Percentiles rank a stretch among this genome's conserved stretches.
Conservation (phyloP, 64 coral and sea anemone species). For the Cladopsammia gracilis region DNA sequence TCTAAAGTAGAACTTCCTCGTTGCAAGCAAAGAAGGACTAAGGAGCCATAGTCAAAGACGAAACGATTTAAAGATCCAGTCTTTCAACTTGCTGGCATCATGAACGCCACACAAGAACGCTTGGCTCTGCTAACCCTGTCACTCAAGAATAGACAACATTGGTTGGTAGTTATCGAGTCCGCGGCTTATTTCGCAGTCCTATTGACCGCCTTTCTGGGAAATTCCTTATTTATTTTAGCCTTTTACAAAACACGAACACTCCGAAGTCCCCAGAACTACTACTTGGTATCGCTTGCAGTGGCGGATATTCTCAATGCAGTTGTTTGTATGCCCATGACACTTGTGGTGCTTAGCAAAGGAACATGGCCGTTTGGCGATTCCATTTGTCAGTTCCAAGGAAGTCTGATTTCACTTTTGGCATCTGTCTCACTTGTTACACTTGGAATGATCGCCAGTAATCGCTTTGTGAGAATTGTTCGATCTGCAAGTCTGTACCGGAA, state of each 20-base stretch:
- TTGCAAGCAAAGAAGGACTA: no score
- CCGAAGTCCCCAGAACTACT: background rate
- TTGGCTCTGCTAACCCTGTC: background rate
- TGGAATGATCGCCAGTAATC: constrained; percentile 29
- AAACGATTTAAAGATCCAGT: no score
- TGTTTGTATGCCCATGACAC: background rate
- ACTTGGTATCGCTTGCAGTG: background rate
- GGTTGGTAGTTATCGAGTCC: constrained; percentile 1
- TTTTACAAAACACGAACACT: background rate
- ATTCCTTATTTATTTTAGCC: background rate
- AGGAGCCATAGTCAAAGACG: no score
- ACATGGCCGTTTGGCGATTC: constrained; percentile 29
- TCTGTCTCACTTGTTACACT: constrained; percentile 16
- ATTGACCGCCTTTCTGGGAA: constrained; percentile 14
- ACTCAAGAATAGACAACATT: background rate
- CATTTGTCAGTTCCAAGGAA: constrained; percentile 53
- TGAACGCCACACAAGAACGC: background rate
- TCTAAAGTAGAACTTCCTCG: no score
- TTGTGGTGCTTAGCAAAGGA: background rate
- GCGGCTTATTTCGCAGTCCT: background rate
- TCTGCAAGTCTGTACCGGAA: background rate
- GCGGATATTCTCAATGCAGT: background rate
- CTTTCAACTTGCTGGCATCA: no score
- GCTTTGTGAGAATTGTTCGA: constrained; percentile 30
- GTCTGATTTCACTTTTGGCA: background rate